These are phyloP conservation scores for Thamnaconus septentrionalis DNA, from an alignment of 2,113 vertebrate genomes.

Conservation along the genomic window DNA sequence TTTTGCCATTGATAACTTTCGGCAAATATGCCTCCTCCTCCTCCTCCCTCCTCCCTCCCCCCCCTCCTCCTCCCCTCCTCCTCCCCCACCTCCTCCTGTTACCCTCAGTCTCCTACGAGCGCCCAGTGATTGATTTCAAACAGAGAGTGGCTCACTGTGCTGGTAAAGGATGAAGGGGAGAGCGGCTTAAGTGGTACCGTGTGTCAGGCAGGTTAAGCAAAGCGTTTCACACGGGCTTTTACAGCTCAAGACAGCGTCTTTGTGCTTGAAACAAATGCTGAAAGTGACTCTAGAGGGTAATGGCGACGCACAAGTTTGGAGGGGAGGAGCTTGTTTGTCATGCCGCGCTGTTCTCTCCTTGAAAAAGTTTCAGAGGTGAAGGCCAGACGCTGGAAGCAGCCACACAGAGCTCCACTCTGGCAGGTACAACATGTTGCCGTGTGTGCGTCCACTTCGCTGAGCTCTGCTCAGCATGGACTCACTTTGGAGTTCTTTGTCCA, in stretches of 20 bases:
- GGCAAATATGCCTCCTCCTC: slow-evolving; percentile 18
- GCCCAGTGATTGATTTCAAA: slow-evolving; percentile 68
- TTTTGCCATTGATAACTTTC: slow-evolving; percentile 39
- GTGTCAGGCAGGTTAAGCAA: slow-evolving; percentile 73
- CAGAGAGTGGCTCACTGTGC: slow-evolving; percentile 67
- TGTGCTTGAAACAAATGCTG: slow-evolving; percentile 71
- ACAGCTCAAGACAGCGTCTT: slow-evolving; percentile 60
- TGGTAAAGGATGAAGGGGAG: slow-evolving; percentile 57
- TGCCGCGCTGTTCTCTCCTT: slow-evolving; percentile 36
- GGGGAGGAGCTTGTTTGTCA: slow-evolving; percentile 46
- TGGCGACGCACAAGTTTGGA: slow-evolving; percentile 53
- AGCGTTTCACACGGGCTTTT: slow-evolving; percentile 64
- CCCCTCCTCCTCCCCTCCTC: slow-evolving; percentile 5
- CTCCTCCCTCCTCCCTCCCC: slow-evolving; percentile 25
- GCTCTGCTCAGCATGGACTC: slow-evolving; percentile 8
- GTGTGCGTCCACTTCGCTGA: not conserved
- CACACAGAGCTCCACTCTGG: too few species aligned
- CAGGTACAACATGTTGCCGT: not conserved
- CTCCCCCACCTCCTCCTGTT: slow-evolving; percentile 30
- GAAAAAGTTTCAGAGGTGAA: slow-evolving; percentile 56
- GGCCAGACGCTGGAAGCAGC: slow-evolving; percentile 26
- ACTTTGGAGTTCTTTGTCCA: slow-evolving; percentile 34
- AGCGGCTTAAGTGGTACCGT: slow-evolving; percentile 70
- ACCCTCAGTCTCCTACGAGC: slow-evolving; percentile 41
- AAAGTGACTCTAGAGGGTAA: slow-evolving; percentile 70